A percentile compares a stretch with the other conserved stretches of the same genome.
phyloP scores from a whole-genome alignment of 2,888 invertebrate species.

The Drosophila maculinotata region DNA sequence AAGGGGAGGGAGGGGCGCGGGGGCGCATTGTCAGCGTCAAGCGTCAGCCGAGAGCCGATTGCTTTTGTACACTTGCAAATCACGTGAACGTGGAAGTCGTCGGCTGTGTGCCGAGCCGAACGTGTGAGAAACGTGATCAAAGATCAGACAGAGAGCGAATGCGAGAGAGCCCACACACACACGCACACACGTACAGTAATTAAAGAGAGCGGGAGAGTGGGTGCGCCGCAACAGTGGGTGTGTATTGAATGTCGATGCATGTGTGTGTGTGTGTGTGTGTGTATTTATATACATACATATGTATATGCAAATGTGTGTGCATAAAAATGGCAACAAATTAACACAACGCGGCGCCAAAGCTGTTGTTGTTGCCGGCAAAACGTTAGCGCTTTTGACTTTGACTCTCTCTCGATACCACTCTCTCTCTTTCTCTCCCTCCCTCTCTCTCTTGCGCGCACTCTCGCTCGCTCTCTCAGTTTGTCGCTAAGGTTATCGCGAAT shows the following conservation, averaged over 20 bases:
- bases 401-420: slow-evolving; percentile 8
- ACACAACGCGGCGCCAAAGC: slow-evolving; percentile 68
- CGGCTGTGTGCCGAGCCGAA: slow-evolving; percentile 59
- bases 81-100: slow-evolving; percentile 77
- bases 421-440: slow-evolving; percentile 1
- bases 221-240: slow-evolving; percentile 37
- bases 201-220: slow-evolving; percentile 32
- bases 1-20: slow-evolving; percentile 1
- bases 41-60: slow-evolving; percentile 49
- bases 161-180: slow-evolving; percentile 9
- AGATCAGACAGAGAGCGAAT: slow-evolving; percentile 60
- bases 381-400: slow-evolving; percentile 40
- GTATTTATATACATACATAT: not conserved
- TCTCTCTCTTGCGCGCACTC: slow-evolving; percentile 7
- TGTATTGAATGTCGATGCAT: slow-evolving; percentile 13
- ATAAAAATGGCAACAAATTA: slow-evolving; percentile 74
- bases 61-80: slow-evolving; percentile 72
- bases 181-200: not conserved
- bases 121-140: slow-evolving; percentile 82
- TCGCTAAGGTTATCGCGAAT: slow-evolving; percentile 70
- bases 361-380: slow-evolving; percentile 49
- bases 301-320: slow-evolving; percentile 19
- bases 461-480: slow-evolving; percentile 17
- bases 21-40: slow-evolving; percentile 5
- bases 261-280: slow-evolving; percentile 1